A percentile compares a stretch with the other conserved stretches of the same genome.
phyloP scores from a whole-genome alignment of 30 jellyfish, hydroid and myxozoan species.

The Calvadosia cruxmelitensis region DNA sequence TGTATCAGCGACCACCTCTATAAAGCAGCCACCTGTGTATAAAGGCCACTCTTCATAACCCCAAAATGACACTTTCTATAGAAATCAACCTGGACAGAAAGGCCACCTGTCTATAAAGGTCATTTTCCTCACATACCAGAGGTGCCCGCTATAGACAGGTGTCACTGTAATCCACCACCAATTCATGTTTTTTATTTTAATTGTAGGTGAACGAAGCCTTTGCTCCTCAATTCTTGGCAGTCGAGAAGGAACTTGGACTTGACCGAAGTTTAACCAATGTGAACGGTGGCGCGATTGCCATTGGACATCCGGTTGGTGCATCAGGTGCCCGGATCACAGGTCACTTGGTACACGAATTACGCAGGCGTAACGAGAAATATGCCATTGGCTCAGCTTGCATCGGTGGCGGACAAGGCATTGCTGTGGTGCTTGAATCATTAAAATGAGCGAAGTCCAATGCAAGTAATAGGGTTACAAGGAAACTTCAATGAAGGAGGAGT shows the following conservation, averaged over 20 bases:
- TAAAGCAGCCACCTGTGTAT: too few relatives aligned
- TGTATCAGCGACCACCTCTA: too few relatives aligned
- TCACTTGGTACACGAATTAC: constrained; percentile 69
- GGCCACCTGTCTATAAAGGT: too few relatives aligned
- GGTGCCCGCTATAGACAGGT: too few relatives aligned
- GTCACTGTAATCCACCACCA: too few relatives aligned
- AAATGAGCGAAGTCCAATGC: neutral
- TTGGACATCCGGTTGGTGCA: constrained; percentile 87
- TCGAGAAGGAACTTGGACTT: constrained; percentile 63
- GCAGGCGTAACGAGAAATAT: constrained; percentile 46
- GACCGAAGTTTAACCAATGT: constrained; percentile 58
- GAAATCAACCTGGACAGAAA: too few relatives aligned
- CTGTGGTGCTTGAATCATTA: constrained; percentile 70
- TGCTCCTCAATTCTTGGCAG: constrained; percentile 85
- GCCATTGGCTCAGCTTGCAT: constrained; percentile 96
- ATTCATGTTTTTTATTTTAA: neutral
- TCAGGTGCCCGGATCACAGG: constrained; percentile 82
- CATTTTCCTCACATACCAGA: too few relatives aligned
- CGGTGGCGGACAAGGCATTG: constrained; percentile 97
- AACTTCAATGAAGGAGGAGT: too few relatives aligned
- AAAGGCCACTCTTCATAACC: too few relatives aligned
- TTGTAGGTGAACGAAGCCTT: constrained; percentile 85
- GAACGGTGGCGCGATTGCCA: constrained; percentile 93
- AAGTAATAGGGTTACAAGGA: neutral
- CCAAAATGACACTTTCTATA: too few relatives aligned